Evolutionary conservation across 2,888 invertebrate species (phyloP).

Genomic region (Cybosia mesomella): DNA sequence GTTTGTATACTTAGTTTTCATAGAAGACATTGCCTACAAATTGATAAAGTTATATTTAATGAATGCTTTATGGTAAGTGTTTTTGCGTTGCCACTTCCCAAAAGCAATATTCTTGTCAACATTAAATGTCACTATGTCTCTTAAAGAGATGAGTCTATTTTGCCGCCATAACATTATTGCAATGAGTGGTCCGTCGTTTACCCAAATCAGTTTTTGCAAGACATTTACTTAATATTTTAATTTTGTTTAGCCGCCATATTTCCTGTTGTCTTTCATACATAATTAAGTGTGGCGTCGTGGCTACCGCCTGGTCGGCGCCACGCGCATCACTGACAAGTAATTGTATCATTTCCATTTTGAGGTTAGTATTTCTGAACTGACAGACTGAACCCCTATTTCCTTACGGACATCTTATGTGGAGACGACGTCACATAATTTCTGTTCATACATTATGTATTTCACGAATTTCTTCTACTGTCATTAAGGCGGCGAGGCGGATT

Average conservation of each 20-base stretch:
- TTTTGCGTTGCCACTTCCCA: too few species aligned
- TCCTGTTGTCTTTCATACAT: slow-evolving; percentile 39
- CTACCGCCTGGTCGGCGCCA: slow-evolving; percentile 39
- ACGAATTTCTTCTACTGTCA: too few species aligned
- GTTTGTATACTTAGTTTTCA: too few species aligned
- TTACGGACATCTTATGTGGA: too few species aligned
- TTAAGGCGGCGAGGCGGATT: too few species aligned
- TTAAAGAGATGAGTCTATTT: neutral
- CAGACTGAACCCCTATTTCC: neutral
- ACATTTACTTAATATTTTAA: slow-evolving; percentile 17
- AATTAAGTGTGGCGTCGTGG: slow-evolving; percentile 29
- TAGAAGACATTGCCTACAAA: too few species aligned
- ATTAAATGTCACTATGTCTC: neutral
- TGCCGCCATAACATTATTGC: neutral
- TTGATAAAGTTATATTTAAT: too few species aligned
- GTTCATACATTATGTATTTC: too few species aligned
- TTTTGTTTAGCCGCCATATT: slow-evolving; percentile 38
- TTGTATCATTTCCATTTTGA: slow-evolving; percentile 14
- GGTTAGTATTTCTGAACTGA: neutral
- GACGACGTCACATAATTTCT: too few species aligned
- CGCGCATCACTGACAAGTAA: slow-evolving; percentile 17
- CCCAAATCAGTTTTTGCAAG: neutral
- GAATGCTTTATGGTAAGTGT: too few species aligned
- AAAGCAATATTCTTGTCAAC: too few species aligned
- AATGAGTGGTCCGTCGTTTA: neutral